Percentiles rank a stretch among this genome's conserved stretches.
Conservation (phyloP, 2,113 vertebrate species). For the Serinus canaria region DNA sequence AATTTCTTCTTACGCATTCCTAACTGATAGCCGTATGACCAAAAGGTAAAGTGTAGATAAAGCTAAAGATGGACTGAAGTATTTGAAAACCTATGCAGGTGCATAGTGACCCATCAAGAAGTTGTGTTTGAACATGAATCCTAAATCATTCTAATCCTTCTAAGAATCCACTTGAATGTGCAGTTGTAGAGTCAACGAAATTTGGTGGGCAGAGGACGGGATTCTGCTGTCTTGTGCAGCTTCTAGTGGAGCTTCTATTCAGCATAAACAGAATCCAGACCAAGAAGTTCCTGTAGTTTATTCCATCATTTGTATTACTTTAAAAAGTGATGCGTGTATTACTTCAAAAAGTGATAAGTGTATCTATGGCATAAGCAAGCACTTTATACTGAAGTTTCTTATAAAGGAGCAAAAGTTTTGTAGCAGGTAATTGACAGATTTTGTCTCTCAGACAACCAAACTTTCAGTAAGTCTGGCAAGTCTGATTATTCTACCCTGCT, state of each 20-base stretch:
- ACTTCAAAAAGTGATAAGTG: not conserved
- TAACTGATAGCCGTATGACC: not conserved
- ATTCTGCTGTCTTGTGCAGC: not conserved
- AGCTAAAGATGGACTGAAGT: not conserved
- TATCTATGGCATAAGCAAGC: not conserved
- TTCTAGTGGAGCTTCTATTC: not conserved
- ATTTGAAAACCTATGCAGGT: not conserved
- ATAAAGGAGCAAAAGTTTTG: not conserved
- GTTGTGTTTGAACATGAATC: not conserved
- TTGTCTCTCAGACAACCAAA: not conserved
- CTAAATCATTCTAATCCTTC: not conserved
- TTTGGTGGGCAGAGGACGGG: not conserved
- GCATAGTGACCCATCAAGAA: not conserved
- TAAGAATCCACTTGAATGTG: not conserved
- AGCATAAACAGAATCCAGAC: not conserved
- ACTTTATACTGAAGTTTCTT: not conserved
- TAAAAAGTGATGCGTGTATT: not conserved
- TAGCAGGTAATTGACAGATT: not conserved
- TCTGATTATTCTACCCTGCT: not conserved
- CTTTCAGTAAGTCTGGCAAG: not conserved
- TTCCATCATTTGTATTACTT: not conserved
- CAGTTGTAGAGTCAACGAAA: not conserved
- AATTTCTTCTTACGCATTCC: not conserved
- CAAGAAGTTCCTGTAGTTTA: not conserved
- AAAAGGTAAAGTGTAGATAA: not conserved